Evolutionary conservation across 2,113 vertebrate species (phyloP).

Genomic region (Petaurus breviceps): DNA sequence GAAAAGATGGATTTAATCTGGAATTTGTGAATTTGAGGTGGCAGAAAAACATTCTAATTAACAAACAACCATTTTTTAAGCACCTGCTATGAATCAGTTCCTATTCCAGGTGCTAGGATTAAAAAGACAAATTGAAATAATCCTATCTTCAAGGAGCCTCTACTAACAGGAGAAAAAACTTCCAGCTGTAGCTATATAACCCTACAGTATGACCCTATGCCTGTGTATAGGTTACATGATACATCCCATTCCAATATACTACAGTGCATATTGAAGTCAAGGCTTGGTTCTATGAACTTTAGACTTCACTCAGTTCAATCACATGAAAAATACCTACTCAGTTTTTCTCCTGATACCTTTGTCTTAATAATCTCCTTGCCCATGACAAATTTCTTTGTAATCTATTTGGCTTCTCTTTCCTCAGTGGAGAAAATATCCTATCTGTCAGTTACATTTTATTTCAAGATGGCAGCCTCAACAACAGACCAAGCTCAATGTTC

Average conservation of each 20-base stretch:
- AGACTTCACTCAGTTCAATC: slow-evolving; percentile 2
- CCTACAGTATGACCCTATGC: not conserved
- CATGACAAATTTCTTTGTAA: not conserved
- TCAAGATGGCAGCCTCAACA: not conserved
- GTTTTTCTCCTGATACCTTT: slow-evolving; percentile 39
- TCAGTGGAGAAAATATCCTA: slow-evolving; percentile 12
- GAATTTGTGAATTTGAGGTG: slow-evolving; percentile 1
- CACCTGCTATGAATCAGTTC: not conserved
- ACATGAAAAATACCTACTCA: slow-evolving; percentile 2
- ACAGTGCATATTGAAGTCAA: not conserved
- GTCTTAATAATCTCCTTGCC: not conserved
- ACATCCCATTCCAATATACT: not conserved
- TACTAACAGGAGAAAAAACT: not conserved
- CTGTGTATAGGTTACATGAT: not conserved
- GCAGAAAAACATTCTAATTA: not conserved
- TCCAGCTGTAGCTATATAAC: not conserved
- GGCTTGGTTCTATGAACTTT: not conserved
- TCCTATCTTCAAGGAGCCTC: not conserved
- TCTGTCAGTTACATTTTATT: slow-evolving; percentile 6
- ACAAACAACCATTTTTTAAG: not conserved
- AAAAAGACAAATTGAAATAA: not conserved
- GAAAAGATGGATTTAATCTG: slow-evolving; percentile 10
- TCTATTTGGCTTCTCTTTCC: not conserved
- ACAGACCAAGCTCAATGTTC: not conserved
- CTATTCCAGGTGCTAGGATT: not conserved